Conservation (phyloP, 2,797 vertebrate genomes). For the Gymnocypris eckloni region DNA sequence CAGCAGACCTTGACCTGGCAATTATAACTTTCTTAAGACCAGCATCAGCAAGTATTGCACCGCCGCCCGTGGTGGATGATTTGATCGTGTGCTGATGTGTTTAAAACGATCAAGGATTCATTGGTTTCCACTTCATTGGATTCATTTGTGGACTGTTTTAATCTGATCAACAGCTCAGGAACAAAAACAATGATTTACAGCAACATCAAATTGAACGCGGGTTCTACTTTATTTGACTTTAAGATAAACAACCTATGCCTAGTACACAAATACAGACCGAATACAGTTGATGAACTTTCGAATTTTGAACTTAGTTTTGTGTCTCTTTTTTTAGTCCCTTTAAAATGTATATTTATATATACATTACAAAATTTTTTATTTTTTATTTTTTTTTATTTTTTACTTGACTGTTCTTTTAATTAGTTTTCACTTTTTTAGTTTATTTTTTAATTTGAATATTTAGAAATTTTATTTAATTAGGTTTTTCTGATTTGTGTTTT, state of each 20-base stretch:
- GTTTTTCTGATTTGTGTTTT: not conserved
- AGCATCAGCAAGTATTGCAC: not conserved
- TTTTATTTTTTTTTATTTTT: not conserved
- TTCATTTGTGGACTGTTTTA: not conserved
- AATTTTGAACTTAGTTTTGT: not conserved
- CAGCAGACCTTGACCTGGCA: not conserved
- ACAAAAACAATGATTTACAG: not conserved
- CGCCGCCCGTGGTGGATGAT: not conserved
- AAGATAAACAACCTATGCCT: not conserved
- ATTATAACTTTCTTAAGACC: constrained; percentile 6
- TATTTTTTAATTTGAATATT: not conserved
- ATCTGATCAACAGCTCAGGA: not conserved
- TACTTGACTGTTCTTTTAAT: not conserved
- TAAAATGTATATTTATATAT: too few relatives aligned
- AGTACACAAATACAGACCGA: not conserved
- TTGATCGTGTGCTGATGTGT: not conserved
- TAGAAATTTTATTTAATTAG: not conserved
- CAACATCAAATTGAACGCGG: not conserved
- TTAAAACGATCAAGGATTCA: not conserved
- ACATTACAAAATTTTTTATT: too few relatives aligned
- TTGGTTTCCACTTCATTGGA: constrained; percentile 12
- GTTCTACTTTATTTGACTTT: not conserved
- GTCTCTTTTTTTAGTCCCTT: not conserved
- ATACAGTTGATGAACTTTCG: too few relatives aligned
- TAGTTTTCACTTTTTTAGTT: not conserved